Base-by-base conservation (phyloP, 2,888 invertebrate species). In the Cepaea hortensis region DNA sequence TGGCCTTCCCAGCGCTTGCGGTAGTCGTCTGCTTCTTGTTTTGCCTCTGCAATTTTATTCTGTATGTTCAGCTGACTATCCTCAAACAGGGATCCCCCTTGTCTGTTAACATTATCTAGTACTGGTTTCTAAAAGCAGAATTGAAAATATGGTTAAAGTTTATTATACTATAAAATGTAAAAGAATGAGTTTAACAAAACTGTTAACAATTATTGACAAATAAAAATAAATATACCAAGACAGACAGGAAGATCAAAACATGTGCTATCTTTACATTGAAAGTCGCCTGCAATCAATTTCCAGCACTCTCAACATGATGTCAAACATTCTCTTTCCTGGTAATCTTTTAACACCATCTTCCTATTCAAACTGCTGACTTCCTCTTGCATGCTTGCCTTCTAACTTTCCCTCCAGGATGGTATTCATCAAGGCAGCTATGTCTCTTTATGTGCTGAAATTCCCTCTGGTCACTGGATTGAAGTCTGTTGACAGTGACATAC, bases 11-110 rank as follows among this genome's bases (percentile, higher is more conserved):
- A 84, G 20, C 81, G 77, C 35, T 75, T 62, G 55, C 87, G 84
- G 62, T 87, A 87, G n/a, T 81, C 84, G 5, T 84, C 81, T 20
- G 83, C 86, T 13, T 86, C 86, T 23, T 65, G 68, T 65, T 85
- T 86, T n/a, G 86, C 76, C 76, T 85, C 82, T 5, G 86, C 81
- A 48, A 87, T 84, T 73, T 77, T 70, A 50, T 81, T 73, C 72
- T 87, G 77, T n/a, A 87, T 87, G 77, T 87, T 83, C 80, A 23
- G 35, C 46, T 80, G 79, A 65, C 84, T 84, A 35, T 85, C 81
- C 18, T 76, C 77, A 77, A 77, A 76, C 50, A n/a, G 1, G 9
- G 75, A 35, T 18, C 61, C 62, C 15, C 62, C 62, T 62, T 79
- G 79, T 46, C 62, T 79, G 35, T 15, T 50, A 3, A 46, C 13